These are phyloP conservation scores for Scaptomyza parva DNA, from an alignment of 2,888 invertebrate genomes.

Conservation along the genomic window DNA sequence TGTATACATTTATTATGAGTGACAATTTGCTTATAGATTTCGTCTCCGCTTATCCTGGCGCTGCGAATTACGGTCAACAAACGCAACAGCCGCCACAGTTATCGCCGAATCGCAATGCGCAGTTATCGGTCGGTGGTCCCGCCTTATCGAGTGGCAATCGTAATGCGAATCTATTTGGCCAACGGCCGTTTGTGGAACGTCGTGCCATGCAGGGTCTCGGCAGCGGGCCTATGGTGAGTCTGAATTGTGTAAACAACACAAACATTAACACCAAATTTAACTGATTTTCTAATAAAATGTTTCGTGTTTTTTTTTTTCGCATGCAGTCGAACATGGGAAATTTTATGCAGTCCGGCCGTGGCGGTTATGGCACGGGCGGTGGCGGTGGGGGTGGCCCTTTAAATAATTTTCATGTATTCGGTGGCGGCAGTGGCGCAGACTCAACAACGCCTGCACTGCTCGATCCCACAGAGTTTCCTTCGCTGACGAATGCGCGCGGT, in stretches of 20 bases:
- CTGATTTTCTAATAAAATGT: neutral
- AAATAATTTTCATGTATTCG: slow-evolving; percentile 92
- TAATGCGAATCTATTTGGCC: slow-evolving; percentile 89
- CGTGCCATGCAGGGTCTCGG: slow-evolving; percentile 87
- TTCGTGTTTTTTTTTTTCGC: neutral
- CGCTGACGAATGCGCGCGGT: slow-evolving; percentile 93
- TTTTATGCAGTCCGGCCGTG: slow-evolving; percentile 87
- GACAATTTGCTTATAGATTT: slow-evolving; percentile 45
- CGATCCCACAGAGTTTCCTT: slow-evolving; percentile 97
- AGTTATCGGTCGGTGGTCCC: slow-evolving; percentile 86
- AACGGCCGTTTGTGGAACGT: slow-evolving; percentile 92
- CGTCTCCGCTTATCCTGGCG: slow-evolving; percentile 78
- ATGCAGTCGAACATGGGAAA: slow-evolving; percentile 88
- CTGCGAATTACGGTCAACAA: slow-evolving; percentile 85
- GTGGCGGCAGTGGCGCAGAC: slow-evolving; percentile 88
- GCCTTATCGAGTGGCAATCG: slow-evolving; percentile 86
- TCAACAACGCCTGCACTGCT: slow-evolving; percentile 93
- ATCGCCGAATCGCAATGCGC: slow-evolving; percentile 87
- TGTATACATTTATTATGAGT: neutral
- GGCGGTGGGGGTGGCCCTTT: slow-evolving; percentile 87
- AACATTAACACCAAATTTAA: slow-evolving; percentile 15
- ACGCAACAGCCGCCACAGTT: slow-evolving; percentile 86
- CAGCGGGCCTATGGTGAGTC: slow-evolving; percentile 84
- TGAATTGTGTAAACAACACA: neutral
- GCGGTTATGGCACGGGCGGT: slow-evolving; percentile 87